phyloP scores from a whole-genome alignment of 2,888 invertebrate species.

The Notocelia uddmanniana region DNA sequence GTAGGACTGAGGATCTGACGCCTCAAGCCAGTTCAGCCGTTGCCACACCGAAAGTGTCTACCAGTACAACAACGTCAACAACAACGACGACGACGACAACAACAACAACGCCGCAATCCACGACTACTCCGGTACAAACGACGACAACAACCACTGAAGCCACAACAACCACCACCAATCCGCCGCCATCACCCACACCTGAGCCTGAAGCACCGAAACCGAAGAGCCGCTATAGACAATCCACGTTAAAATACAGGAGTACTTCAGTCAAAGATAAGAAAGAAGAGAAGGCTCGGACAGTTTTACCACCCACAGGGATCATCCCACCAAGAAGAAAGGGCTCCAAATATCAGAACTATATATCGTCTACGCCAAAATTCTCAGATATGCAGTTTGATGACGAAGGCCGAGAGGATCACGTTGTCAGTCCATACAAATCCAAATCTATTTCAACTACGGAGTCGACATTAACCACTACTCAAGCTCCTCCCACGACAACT shows the following conservation, averaged over 20 bases:
- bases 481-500: slow-evolving; percentile 48
- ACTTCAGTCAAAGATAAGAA: slow-evolving; percentile 81
- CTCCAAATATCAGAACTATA: slow-evolving; percentile 77
- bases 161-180: slow-evolving; percentile 52
- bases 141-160: slow-evolving; percentile 52
- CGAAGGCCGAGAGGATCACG: slow-evolving; percentile 60
- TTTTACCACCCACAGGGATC: slow-evolving; percentile 52
- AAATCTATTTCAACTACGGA: slow-evolving; percentile 50
- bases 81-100: slow-evolving; percentile 40
- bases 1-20: slow-evolving; percentile 67
- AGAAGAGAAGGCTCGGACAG: slow-evolving; percentile 61
- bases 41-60: slow-evolving; percentile 57
- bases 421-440: slow-evolving; percentile 49
- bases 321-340: slow-evolving; percentile 69
- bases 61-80: slow-evolving; percentile 55
- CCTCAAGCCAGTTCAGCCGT: slow-evolving; percentile 73
- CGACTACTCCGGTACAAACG: slow-evolving; percentile 57
- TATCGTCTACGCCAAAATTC: slow-evolving; percentile 61
- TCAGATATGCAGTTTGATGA: slow-evolving; percentile 57
- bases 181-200: slow-evolving; percentile 26
- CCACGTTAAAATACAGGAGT: slow-evolving; percentile 75
- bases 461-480: slow-evolving; percentile 43
- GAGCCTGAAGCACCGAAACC: slow-evolving; percentile 53
- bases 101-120: slow-evolving; percentile 54
- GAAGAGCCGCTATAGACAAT: slow-evolving; percentile 76